A percentile compares a stretch with the other conserved stretches of the same genome.
Evolutionary conservation across 2,797 vertebrate species (phyloP).

Genomic region (Silurus lanzhouensis): DNA sequence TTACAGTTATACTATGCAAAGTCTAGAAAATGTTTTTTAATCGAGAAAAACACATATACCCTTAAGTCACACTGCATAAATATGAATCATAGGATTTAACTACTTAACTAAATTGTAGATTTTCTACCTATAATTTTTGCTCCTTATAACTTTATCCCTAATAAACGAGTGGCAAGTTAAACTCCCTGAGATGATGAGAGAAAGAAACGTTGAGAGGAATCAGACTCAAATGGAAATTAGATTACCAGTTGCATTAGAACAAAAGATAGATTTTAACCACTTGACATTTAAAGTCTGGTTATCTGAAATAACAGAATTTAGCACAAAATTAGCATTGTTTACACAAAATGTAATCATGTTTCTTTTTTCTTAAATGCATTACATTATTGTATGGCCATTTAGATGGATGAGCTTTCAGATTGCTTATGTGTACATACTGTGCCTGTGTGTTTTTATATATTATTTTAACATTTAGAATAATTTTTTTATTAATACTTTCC

Average conservation of each 20-base stretch:
- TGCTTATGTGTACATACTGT: not conserved
- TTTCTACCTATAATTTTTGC: not conserved
- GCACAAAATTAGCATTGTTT: constrained; percentile 41
- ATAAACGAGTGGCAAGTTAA: no score
- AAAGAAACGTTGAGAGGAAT: no score
- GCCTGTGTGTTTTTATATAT: not conserved
- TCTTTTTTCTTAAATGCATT: constrained; percentile 34
- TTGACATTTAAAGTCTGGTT: not conserved
- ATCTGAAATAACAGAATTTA: constrained; percentile 20
- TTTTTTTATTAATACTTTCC: not conserved
- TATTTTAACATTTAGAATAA: not conserved
- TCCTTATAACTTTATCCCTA: no score
- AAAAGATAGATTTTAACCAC: not conserved
- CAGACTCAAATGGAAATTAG: no score
- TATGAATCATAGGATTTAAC: not conserved
- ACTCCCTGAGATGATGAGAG: no score
- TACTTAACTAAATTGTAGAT: no score
- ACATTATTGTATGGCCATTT: constrained; percentile 24
- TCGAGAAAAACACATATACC: not conserved
- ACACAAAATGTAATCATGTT: constrained; percentile 15
- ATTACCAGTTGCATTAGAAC: not conserved
- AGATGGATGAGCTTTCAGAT: constrained; percentile 10
- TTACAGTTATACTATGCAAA: not conserved
- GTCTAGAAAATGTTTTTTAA: not conserved
- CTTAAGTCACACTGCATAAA: not conserved